Evolutionary conservation across 2,113 vertebrate genomes (phyloP).

Genomic region (Pogonocichla stellata): DNA sequence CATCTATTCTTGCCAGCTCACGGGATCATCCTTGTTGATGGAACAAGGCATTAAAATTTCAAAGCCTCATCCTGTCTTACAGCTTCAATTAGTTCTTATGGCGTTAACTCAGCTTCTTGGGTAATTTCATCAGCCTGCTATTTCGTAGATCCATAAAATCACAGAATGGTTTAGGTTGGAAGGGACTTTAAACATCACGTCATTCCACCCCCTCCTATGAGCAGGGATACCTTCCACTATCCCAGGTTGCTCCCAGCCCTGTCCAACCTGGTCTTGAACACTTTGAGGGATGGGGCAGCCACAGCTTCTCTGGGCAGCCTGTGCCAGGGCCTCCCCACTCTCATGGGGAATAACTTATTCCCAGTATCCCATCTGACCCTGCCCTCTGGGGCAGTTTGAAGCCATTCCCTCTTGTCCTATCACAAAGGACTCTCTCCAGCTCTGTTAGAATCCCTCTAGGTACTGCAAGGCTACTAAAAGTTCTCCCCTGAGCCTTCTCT

Average conservation of each 20-base stretch:
- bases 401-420: neutral
- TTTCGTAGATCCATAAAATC: neutral
- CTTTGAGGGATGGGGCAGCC: neutral
- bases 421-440: neutral
- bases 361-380: neutral
- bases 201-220: neutral
- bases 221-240: neutral
- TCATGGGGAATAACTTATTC: neutral
- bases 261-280: neutral
- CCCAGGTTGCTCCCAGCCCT: neutral
- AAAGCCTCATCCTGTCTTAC: constrained; percentile 31
- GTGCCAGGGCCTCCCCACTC: too few relatives aligned
- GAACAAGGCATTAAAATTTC: constrained; percentile 32
- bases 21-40: neutral
- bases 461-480: neutral
- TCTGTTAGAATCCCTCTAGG: neutral
- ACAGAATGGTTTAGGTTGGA: neutral
- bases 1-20: constrained; percentile 6
- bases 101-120: neutral
- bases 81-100: neutral
- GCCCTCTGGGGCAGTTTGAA: neutral
- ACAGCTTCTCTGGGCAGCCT: neutral
- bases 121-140: neutral
- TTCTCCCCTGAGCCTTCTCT: neutral
- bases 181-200: neutral